Conservation (phyloP, 2,797 vertebrate species). For the Hapalemur alaotrensis region DNA sequence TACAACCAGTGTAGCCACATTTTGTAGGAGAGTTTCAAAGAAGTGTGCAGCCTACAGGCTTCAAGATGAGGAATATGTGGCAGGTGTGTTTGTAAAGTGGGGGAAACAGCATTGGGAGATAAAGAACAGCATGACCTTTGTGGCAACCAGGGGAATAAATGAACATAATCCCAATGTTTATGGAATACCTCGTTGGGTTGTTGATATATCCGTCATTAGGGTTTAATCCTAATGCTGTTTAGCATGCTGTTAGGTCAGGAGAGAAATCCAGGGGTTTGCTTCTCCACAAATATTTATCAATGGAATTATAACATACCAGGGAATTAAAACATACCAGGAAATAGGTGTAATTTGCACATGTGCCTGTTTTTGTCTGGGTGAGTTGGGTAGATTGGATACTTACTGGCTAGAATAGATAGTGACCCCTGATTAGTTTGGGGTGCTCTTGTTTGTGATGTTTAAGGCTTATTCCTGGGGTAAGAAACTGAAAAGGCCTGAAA, state of each 20-base stretch:
- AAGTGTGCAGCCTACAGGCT: not conserved
- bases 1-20: not conserved
- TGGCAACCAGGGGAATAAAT: constrained; percentile 1
- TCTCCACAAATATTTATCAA: constrained; percentile 63
- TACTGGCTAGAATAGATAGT: not conserved
- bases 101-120: not conserved
- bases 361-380: not conserved
- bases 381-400: not conserved
- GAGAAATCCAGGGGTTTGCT: constrained; percentile 45
- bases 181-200: constrained; percentile 8
- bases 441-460: not conserved
- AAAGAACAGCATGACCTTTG: not conserved
- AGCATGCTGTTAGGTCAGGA: constrained; percentile 40
- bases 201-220: not conserved
- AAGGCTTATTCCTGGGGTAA: not conserved
- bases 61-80: not conserved
- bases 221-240: constrained; percentile 48
- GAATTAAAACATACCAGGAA: constrained; percentile 49
- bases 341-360: not conserved
- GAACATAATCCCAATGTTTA: constrained; percentile 45
- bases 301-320: not conserved
- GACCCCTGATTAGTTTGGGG: not conserved
- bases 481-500: not conserved
- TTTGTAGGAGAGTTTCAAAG: not conserved
- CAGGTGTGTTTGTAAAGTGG: constrained; percentile 2